phyloP scores from a whole-genome alignment of 1,140 invertebrate genomes.

The Leptinotarsa defecta region DNA sequence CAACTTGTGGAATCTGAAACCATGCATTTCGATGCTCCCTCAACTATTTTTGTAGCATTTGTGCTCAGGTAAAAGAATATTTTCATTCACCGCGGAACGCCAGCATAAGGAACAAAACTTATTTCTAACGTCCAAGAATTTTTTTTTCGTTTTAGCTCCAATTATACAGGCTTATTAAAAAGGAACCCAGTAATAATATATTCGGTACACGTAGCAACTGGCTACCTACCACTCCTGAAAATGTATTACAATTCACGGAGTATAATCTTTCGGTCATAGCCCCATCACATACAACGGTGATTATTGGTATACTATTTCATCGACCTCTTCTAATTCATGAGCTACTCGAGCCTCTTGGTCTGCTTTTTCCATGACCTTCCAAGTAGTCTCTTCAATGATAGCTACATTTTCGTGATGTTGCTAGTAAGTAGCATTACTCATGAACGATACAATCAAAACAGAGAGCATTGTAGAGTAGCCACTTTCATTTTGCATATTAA shows the following conservation, averaged over 20 bases:
- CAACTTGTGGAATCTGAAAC: slow-evolving; percentile 49
- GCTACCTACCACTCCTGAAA: slow-evolving; percentile 43
- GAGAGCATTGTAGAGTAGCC: background rate
- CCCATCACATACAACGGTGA: slow-evolving; percentile 50
- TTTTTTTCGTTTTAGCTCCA: slow-evolving; percentile 30
- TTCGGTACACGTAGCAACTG: no score
- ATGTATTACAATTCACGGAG: background rate
- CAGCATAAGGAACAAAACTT: slow-evolving; percentile 52
- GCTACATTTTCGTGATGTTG: background rate
- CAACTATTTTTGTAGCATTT: slow-evolving; percentile 43
- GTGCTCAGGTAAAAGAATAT: slow-evolving; percentile 22
- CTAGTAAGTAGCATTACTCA: background rate
- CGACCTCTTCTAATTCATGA: slow-evolving; percentile 43
- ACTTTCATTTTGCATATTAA: background rate
- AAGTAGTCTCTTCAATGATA: background rate
- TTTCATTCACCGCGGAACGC: background rate
- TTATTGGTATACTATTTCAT: slow-evolving; percentile 42
- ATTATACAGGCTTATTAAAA: slow-evolving; percentile 35
- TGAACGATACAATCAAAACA: background rate
- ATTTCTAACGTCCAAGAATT: slow-evolving; percentile 43
- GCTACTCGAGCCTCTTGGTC: slow-evolving; percentile 28
- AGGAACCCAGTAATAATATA: no score
- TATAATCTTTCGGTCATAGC: slow-evolving; percentile 29
- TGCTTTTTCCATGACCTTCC: slow-evolving; percentile 11
- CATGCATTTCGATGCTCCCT: slow-evolving; percentile 49